Conservation (phyloP, 2,888 invertebrate genomes). For the Notocelia uddmanniana region DNA sequence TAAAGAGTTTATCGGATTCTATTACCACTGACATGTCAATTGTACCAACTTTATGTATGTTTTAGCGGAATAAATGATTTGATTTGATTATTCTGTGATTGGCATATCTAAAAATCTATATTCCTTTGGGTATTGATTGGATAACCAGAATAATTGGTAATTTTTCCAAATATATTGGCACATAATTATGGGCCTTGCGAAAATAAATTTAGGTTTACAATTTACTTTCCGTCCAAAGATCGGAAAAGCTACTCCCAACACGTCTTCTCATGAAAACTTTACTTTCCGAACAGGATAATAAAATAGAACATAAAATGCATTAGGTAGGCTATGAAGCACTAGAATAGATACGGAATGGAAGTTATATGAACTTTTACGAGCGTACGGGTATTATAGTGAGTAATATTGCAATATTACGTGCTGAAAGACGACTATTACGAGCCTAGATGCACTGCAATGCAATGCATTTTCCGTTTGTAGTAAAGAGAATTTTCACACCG, state of each 20-base stretch:
- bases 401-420: slow-evolving; percentile 1
- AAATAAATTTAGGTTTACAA: background rate
- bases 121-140: too few species aligned
- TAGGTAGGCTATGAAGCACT: background rate
- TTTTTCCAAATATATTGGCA: too few species aligned
- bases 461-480: background rate
- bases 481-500: background rate
- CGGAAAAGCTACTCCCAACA: background rate
- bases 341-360: background rate
- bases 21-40: too few species aligned
- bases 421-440: background rate
- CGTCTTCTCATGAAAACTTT: background rate
- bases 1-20: too few species aligned
- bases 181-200: too few species aligned
- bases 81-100: too few species aligned
- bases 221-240: background rate
- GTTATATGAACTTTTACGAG: background rate
- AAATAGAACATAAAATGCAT: background rate
- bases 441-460: background rate
- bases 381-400: background rate
- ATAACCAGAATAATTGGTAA: too few species aligned
- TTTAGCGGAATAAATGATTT: too few species aligned
- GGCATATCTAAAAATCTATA: too few species aligned
- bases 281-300: slow-evolving; percentile 4
- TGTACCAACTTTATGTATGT: too few species aligned